phyloP scores from a whole-genome alignment of 2,888 invertebrate species.

The Coenonympha arcania region DNA sequence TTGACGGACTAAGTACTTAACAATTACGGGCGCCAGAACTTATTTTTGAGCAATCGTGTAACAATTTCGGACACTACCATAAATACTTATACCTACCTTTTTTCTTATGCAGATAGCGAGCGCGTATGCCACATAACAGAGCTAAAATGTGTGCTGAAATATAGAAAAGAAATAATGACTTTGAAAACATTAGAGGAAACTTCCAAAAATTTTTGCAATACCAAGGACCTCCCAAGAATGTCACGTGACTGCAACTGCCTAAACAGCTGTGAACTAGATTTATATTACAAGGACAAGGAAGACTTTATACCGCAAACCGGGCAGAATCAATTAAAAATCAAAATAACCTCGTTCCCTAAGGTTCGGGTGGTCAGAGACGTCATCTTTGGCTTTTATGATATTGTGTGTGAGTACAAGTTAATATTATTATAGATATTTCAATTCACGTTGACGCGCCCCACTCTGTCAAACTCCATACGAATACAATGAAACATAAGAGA shows the following conservation, averaged over 20 bases:
- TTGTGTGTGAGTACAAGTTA: constrained; percentile 73
- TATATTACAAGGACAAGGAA: constrained; percentile 51
- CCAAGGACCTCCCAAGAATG: constrained; percentile 41
- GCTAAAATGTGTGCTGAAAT: constrained; percentile 48
- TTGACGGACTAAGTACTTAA: too few species aligned
- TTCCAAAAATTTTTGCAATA: constrained; percentile 31
- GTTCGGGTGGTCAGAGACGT: constrained; percentile 79
- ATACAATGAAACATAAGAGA: too few species aligned
- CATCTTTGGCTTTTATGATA: constrained; percentile 80
- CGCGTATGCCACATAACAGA: constrained; percentile 51
- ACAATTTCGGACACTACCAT: too few species aligned
- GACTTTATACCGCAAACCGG: constrained; percentile 35
- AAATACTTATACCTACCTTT: neutral
- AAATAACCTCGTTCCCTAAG: constrained; percentile 79
- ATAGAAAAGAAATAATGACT: constrained; percentile 49
- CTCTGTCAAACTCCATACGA: too few species aligned
- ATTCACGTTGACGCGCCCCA: too few species aligned
- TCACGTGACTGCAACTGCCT: constrained; percentile 54
- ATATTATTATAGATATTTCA: too few species aligned
- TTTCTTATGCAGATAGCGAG: constrained; percentile 41
- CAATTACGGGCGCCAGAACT: too few species aligned
- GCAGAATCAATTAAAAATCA: constrained; percentile 50
- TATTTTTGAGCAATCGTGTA: too few species aligned
- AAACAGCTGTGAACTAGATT: constrained; percentile 52
- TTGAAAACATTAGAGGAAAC: constrained; percentile 43